Base-by-base conservation (phyloP, 1,140 invertebrate species). In the Harpegnathos saltator region DNA sequence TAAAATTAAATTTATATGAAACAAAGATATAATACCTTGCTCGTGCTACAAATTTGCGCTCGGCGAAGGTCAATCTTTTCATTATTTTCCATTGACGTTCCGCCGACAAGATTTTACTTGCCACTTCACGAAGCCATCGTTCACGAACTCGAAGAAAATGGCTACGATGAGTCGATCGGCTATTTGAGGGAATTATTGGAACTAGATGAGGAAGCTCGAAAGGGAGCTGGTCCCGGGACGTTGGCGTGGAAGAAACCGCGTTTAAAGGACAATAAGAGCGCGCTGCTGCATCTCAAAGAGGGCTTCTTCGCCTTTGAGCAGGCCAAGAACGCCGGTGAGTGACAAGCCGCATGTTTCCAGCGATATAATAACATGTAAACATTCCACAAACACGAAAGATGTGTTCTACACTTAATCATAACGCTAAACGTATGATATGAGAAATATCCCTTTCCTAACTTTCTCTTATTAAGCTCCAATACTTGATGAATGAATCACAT, bases 121-220 rank as follows among this genome's bases (percentile, higher is more conserved):
- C 95, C 95, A 0, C 87, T 94, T 61, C 89, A 95, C 80, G 93
- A 96, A 88, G 95, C 95, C 44, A 85, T 95, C 0, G 87, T 95
- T 15, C 72, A 94, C 15, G 95, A 96, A 83, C 85, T 96, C 3
- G 83, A 91, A 65, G 95, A 96, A 90, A 83, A 93, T 2, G 94
- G 94, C 0, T 95, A 91, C 61, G 38, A 75, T 0, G 93, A 94
- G 69, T 93, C 95, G 0, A 93, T 94, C 9, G 89, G 91, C 22
- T 95, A 94, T 68, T 84, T 96, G 2, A 91, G 91, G 81, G 93
- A 95, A 73, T 87, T 96, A 1, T 92, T 96, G 29, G 92, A 95
- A n/a, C 91, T 95, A 9, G 95, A 96, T 62, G 90, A 95, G 26
- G 92, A 95, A 69, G 89, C 94, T 1, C 83, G 95, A 4, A 89